Evolutionary conservation across 2,113 vertebrate genomes (phyloP).

Genomic region (Grammomys dolichurus): DNA sequence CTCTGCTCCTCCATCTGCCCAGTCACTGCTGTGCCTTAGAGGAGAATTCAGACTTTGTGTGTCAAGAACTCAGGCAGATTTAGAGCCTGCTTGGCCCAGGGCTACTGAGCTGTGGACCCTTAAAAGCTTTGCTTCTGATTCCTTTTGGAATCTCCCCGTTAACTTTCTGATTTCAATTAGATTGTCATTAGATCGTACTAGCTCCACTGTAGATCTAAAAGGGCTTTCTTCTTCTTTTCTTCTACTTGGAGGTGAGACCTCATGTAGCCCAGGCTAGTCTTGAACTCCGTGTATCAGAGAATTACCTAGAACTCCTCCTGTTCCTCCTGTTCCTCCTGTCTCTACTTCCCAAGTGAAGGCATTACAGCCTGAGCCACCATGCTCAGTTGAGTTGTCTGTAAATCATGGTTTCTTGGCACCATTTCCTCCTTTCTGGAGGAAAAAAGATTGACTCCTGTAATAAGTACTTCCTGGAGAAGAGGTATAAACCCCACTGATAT

Average conservation of each 20-base stretch:
- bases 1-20: not conserved
- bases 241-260: not conserved
- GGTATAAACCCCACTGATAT: not conserved
- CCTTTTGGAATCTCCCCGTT: slow-evolving; percentile 37
- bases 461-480: not conserved
- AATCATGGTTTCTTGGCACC: not conserved
- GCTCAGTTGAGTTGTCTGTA: slow-evolving; percentile 30
- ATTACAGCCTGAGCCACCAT: not conserved
- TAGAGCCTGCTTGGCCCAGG: not conserved
- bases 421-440: not conserved
- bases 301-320: not conserved
- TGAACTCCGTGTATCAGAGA: not conserved
- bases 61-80: not conserved
- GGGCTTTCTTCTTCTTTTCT: not conserved
- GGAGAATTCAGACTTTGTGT: not conserved
- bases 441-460: not conserved
- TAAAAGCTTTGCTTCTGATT: slow-evolving; percentile 35
- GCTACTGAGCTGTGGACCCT: slow-evolving; percentile 40
- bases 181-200: slow-evolving; percentile 46
- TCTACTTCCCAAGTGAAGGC: too few relatives aligned
- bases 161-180: slow-evolving; percentile 68
- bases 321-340: not conserved
- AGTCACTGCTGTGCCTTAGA: not conserved
- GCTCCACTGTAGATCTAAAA: slow-evolving; percentile 54
- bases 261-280: not conserved